phyloP scores from a whole-genome alignment of 2,888 invertebrate genomes.

The Stegana nigrithorax region DNA sequence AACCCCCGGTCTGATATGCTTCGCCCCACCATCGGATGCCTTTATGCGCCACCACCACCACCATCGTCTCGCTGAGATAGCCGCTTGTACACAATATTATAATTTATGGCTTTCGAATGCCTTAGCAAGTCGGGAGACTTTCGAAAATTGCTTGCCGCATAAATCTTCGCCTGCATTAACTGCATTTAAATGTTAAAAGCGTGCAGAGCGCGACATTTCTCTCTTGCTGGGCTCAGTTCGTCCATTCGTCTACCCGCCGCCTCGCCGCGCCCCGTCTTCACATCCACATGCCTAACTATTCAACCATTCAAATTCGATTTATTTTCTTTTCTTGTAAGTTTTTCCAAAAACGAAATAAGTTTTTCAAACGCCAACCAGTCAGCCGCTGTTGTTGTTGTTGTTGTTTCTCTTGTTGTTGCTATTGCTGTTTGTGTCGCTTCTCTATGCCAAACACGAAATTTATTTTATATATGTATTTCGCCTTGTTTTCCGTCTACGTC shows the following conservation, averaged over 20 bases:
- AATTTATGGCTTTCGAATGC: conserved; percentile 16
- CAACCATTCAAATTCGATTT: conserved; percentile 9
- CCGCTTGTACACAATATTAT: background rate
- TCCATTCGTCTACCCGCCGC: background rate
- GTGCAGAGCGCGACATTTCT: conserved; percentile 18
- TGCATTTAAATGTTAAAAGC: conserved; percentile 13
- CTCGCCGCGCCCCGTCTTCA: background rate
- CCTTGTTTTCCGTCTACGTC: conserved; percentile 4
- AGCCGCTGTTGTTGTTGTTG: background rate
- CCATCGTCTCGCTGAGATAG: background rate
- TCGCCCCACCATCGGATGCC: background rate
- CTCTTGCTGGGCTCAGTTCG: background rate
- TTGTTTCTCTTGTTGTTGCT: background rate
- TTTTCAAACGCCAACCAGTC: conserved; percentile 6
- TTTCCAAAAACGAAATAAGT: conserved; percentile 3
- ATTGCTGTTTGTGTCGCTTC: background rate
- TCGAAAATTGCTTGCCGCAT: conserved; percentile 9
- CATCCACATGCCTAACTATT: background rate
- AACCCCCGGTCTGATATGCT: too few relatives aligned
- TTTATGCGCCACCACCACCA: background rate
- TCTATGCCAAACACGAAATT: conserved; percentile 11
- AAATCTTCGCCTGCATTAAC: conserved; percentile 12
- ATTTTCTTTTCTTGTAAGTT: conserved; percentile 6
- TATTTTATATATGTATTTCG: conserved; percentile 13
- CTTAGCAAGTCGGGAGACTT: background rate